These are phyloP conservation scores for Monopterus albus DNA, from an alignment of 2,113 vertebrate species.

Conservation along the genomic window DNA sequence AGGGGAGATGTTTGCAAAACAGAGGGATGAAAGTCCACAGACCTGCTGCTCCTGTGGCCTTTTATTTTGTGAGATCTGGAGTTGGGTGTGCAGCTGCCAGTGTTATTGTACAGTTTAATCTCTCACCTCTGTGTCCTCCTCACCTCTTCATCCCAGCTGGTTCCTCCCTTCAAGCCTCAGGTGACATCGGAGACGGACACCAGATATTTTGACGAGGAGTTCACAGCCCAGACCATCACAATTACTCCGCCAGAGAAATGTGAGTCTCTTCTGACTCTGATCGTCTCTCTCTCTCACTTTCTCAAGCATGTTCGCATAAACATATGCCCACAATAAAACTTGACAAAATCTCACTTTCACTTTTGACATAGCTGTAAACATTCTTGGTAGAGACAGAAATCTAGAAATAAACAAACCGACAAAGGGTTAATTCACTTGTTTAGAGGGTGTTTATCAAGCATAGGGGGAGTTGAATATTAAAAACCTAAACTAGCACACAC, in stretches of 20 bases:
- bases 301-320: neutral
- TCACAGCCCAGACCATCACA: conserved; percentile 88
- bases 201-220: conserved; percentile 88
- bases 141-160: conserved; percentile 71
- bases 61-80: neutral
- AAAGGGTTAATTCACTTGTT: neutral
- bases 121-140: conserved; percentile 19
- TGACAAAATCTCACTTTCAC: neutral
- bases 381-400: neutral
- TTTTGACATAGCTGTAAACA: neutral
- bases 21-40: too few relatives aligned
- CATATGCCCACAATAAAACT: conserved; percentile 7
- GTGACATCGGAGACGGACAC: conserved; percentile 88
- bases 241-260: conserved; percentile 89
- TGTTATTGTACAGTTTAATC: neutral
- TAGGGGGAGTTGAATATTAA: neutral
- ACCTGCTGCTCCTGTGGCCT: neutral
- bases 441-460: neutral
- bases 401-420: neutral
- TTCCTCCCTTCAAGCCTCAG: conserved; percentile 87
- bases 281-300: neutral
- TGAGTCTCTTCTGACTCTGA: conserved; percentile 60
- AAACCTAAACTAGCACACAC: neutral
- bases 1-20: too few relatives aligned
- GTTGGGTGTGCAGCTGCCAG: neutral